Percentiles rank a stretch among this genome's conserved stretches.
Conservation (phyloP, 1,140 invertebrate genomes). For the Physella acuta region DNA sequence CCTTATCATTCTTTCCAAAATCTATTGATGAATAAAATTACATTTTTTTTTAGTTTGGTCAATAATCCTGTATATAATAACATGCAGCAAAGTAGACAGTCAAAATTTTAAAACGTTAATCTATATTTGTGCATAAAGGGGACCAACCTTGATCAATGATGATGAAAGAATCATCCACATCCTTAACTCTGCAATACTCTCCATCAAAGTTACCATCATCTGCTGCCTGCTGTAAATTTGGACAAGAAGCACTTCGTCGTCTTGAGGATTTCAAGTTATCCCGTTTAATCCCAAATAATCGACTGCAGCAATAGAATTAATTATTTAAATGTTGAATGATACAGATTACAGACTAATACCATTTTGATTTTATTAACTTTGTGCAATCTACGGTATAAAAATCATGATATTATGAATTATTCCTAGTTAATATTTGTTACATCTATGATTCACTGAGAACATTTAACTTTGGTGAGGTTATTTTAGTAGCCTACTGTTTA, state of each 20-base stretch:
- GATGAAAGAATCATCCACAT: not conserved
- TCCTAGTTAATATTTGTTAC: too few relatives aligned
- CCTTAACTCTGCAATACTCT: not conserved
- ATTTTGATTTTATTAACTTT: too few relatives aligned
- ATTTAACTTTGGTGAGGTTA: too few relatives aligned
- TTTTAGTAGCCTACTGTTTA: too few relatives aligned
- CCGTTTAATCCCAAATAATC: too few relatives aligned
- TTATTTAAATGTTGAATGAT: too few relatives aligned
- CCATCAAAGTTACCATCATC: not conserved
- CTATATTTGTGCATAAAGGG: not conserved
- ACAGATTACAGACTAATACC: too few relatives aligned
- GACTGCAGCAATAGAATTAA: too few relatives aligned
- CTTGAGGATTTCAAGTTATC: slow-evolving; percentile 7
- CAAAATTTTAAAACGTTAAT: not conserved
- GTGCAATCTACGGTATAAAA: too few relatives aligned
- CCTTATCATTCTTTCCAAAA: too few relatives aligned
- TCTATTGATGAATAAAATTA: not conserved
- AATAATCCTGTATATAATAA: not conserved
- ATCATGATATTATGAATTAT: too few relatives aligned
- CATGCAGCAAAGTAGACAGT: not conserved
- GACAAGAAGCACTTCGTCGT: slow-evolving; percentile 24
- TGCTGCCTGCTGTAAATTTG: slow-evolving; percentile 8
- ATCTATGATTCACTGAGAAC: too few relatives aligned
- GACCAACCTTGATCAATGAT: not conserved
- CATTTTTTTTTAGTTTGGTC: not conserved